Evolutionary conservation across 2,113 vertebrate species (phyloP).

Genomic region (Loxodonta africana): DNA sequence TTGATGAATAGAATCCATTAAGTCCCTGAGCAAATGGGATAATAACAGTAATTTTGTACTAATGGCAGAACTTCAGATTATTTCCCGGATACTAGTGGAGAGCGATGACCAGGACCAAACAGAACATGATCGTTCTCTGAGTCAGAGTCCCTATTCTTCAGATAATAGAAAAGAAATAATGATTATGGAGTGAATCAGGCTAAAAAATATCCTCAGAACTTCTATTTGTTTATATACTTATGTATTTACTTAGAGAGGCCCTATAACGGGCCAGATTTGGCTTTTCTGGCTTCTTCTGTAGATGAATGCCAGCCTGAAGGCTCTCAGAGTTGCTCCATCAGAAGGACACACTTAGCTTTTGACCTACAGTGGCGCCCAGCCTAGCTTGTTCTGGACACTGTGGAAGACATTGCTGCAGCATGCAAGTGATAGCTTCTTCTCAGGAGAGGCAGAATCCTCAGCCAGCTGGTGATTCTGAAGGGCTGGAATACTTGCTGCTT

Average conservation of each 20-base stretch:
- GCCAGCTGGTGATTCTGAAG: neutral
- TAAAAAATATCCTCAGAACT: neutral
- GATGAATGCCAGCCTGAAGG: neutral
- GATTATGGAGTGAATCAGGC: neutral
- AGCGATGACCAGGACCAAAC: constrained; percentile 12
- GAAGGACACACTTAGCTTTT: neutral
- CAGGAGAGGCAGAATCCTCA: neutral
- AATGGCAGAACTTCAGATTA: constrained; percentile 52
- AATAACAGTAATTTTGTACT: constrained; percentile 31
- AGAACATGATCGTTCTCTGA: constrained; percentile 30
- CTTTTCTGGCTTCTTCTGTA: neutral
- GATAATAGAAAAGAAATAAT: constrained; percentile 15
- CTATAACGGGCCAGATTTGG: neutral
- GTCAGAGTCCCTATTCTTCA: neutral
- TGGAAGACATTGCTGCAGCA: neutral
- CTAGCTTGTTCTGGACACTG: neutral
- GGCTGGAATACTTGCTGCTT: neutral
- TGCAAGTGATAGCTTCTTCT: neutral
- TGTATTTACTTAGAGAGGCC: neutral
- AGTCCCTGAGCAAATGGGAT: constrained; percentile 32
- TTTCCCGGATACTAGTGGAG: constrained; percentile 6
- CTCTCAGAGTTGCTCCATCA: neutral
- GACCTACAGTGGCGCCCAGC: neutral
- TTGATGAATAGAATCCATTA: constrained; percentile 58
- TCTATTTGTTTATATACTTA: neutral